Conservation (phyloP, 1,140 invertebrate species). For the Lepidurus packardi region DNA sequence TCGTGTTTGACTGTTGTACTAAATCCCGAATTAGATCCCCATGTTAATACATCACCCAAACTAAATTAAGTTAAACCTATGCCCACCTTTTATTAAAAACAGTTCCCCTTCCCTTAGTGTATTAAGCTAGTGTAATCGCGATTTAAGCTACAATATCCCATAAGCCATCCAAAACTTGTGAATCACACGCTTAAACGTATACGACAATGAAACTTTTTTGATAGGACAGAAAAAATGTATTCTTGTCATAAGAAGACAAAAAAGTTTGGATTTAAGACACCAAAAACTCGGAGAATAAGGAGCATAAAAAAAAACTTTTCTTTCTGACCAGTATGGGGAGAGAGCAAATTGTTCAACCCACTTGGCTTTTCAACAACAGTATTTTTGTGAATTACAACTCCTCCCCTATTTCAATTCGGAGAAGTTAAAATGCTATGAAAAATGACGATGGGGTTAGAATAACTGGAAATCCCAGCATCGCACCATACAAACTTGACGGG, state of each 20-base stretch:
- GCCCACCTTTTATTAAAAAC: too few species aligned
- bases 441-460: conserved; percentile 11
- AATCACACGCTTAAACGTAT: not conserved
- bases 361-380: conserved; percentile 6
- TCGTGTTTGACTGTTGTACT: too few species aligned
- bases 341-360: not conserved
- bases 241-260: conserved; percentile 7
- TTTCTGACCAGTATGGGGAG: not conserved
- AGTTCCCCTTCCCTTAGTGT: too few species aligned
- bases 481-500: not conserved
- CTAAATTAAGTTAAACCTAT: too few species aligned
- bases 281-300: conserved; percentile 19
- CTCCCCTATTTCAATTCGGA: conserved; percentile 5
- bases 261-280: conserved; percentile 9
- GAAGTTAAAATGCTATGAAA: conserved; percentile 7
- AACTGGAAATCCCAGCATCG: not conserved
- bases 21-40: too few species aligned
- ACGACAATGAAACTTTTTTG: not conserved
- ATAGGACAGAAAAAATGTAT: conserved; percentile 20
- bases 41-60: too few species aligned
- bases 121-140: too few species aligned
- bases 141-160: too few species aligned
- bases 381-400: not conserved
- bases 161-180: too few species aligned
- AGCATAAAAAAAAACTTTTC: not conserved